These are phyloP conservation scores for Clarias macrocephalus DNA, from an alignment of 2,113 vertebrate genomes.

Conservation along the genomic window DNA sequence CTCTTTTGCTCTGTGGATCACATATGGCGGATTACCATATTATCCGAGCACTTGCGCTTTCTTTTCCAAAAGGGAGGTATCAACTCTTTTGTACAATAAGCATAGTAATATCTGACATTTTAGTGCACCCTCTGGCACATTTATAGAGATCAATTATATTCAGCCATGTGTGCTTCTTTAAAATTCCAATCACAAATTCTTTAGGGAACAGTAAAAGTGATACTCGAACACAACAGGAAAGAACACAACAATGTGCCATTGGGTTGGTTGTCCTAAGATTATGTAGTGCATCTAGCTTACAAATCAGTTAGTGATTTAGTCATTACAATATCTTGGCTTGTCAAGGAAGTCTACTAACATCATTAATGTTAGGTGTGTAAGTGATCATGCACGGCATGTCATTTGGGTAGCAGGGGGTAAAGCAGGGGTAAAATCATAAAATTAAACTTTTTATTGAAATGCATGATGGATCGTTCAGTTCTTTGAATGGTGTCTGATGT, in stretches of 20 bases:
- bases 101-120: not conserved
- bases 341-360: too few species aligned
- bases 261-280: not conserved
- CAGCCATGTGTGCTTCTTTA: constrained; percentile 21
- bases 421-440: too few species aligned
- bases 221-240: not conserved
- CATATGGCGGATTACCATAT: constrained; percentile 61
- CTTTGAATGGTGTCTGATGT: too few species aligned
- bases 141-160: constrained; percentile 11
- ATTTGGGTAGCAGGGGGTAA: too few species aligned
- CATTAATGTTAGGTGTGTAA: too few species aligned
- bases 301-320: not conserved
- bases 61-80: constrained; percentile 35
- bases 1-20: constrained; percentile 36
- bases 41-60: constrained; percentile 20
- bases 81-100: constrained; percentile 9
- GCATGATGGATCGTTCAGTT: too few species aligned
- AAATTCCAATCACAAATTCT: constrained; percentile 31
- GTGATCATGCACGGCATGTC: too few species aligned
- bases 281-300: not conserved
- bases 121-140: constrained; percentile 22
- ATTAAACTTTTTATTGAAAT: too few species aligned
- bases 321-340: not conserved
- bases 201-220: constrained; percentile 16
- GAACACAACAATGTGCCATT: not conserved